Conservation (phyloP, 2,888 invertebrate genomes). For the Heliconius erato region DNA sequence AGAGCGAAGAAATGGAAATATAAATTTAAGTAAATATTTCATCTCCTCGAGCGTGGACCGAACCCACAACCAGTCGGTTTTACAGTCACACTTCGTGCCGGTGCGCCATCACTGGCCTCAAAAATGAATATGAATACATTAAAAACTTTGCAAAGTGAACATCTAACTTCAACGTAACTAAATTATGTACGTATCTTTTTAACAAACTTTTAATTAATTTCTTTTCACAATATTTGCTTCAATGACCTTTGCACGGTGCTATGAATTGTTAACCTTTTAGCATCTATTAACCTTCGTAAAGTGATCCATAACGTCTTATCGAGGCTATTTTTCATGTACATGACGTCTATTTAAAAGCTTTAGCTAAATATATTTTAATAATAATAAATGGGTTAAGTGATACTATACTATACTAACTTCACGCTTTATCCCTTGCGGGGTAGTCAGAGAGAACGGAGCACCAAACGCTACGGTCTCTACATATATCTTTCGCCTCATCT, state of each 20-base stretch:
- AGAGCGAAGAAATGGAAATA: no score
- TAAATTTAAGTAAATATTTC: no score
- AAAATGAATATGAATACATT: not conserved
- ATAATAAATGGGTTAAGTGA: no score
- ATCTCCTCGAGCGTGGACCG: no score
- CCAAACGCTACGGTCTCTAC: no score
- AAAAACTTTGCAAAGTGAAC: not conserved
- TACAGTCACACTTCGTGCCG: no score
- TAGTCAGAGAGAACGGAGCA: no score
- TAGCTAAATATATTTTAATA: not conserved
- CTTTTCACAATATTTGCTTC: slow-evolving; percentile 2
- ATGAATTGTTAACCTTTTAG: slow-evolving; percentile 16
- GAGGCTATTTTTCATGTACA: not conserved
- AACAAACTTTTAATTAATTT: slow-evolving; percentile 21
- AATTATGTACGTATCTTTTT: slow-evolving; percentile 19
- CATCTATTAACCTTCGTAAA: slow-evolving; percentile 1
- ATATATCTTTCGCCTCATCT: no score
- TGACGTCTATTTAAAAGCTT: not conserved
- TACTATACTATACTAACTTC: no score
- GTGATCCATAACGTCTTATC: not conserved
- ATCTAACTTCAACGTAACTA: slow-evolving; percentile 4
- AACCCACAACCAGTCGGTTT: no score
- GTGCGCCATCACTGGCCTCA: no score
- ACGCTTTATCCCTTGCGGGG: no score
- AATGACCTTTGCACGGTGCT: not conserved